Percentiles rank a stretch among this genome's conserved stretches.
These are phyloP conservation scores for Lingula anatina DNA, from an alignment of 2,888 invertebrate species.

Conservation along the genomic window DNA sequence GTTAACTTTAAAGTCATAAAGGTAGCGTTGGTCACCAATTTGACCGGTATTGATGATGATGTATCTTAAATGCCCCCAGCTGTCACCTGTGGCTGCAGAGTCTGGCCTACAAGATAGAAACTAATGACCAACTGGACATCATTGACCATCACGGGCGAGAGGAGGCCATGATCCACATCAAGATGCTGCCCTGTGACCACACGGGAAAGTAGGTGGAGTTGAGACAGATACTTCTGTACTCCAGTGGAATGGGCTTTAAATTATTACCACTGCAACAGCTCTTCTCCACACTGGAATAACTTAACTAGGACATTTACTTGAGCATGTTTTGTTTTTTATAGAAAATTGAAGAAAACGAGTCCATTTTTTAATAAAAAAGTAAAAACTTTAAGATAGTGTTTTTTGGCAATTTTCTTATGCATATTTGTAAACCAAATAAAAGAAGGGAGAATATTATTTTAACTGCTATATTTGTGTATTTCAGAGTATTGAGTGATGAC, in stretches of 20 bases:
- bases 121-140: slow-evolving; percentile 29
- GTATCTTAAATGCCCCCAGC: slow-evolving; percentile 13
- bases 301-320: too few species aligned
- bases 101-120: slow-evolving; percentile 27
- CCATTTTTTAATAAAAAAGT: too few species aligned
- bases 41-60: background rate
- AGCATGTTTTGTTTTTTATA: too few species aligned
- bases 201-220: slow-evolving; percentile 15
- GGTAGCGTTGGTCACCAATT: background rate
- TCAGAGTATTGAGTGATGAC: slow-evolving; percentile 13
- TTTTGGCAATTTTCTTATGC: background rate
- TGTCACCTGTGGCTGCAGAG: slow-evolving; percentile 29
- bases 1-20: too few species aligned
- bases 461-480: background rate
- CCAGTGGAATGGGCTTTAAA: background rate
- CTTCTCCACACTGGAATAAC: too few species aligned
- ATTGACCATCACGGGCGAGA: slow-evolving; percentile 33
- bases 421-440: background rate
- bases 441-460: background rate
- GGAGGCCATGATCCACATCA: slow-evolving; percentile 26
- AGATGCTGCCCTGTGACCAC: slow-evolving; percentile 23
- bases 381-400: background rate
- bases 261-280: too few species aligned
- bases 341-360: too few species aligned
- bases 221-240: background rate